phyloP scores from a whole-genome alignment of 2,888 invertebrate genomes.

The Chrysopilus asiliformis region DNA sequence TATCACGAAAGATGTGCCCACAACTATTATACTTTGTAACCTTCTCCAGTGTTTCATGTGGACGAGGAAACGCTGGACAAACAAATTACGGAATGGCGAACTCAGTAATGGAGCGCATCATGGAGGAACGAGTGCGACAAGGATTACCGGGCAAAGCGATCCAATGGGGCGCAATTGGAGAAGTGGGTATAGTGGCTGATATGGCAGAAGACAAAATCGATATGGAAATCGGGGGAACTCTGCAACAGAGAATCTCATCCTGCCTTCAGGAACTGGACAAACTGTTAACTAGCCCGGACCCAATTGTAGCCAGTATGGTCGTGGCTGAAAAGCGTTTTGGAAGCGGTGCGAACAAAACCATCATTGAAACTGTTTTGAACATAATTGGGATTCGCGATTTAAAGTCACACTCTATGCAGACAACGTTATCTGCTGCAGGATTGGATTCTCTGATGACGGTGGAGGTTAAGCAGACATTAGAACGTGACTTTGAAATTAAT shows the following conservation, averaged over 20 bases:
- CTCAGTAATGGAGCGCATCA: constrained; percentile 79
- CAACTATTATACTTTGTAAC: constrained; percentile 62
- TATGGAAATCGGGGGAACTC: constrained; percentile 61
- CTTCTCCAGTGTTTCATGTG: constrained; percentile 85
- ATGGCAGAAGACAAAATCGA: constrained; percentile 55
- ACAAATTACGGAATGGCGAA: constrained; percentile 84
- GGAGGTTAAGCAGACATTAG: constrained; percentile 85
- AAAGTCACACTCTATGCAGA: constrained; percentile 54
- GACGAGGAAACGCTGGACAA: constrained; percentile 83
- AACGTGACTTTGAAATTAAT: constrained; percentile 76
- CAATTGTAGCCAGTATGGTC: constrained; percentile 71
- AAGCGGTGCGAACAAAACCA: constrained; percentile 46
- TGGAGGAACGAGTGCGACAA: constrained; percentile 53
- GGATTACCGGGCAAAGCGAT: constrained; percentile 70
- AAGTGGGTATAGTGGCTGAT: constrained; percentile 70
- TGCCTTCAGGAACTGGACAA: constrained; percentile 61
- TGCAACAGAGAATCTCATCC: constrained; percentile 73
- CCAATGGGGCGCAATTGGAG: constrained; percentile 89
- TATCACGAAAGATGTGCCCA: constrained; percentile 45
- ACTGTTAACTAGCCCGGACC: constrained; percentile 54
- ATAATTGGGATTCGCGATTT: constrained; percentile 54
- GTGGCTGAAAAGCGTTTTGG: constrained; percentile 68
- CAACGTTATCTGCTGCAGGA: constrained; percentile 77
- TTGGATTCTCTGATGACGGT: constrained; percentile 97
- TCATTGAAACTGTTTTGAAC: constrained; percentile 58